Evolutionary conservation across 2,113 vertebrate species (phyloP).

Genomic region (Xenopus tropicalis): UCB_Xtro_10.0 CM004447.2:20527501-20528000

Average conservation of each 20-base stretch:
- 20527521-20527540: constrained; percentile 24
- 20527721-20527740: constrained; percentile 7
- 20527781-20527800: too few species aligned
- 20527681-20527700: constrained; percentile 18
- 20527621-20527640: constrained; percentile 28
- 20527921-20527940: too few species aligned
- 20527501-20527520: constrained; percentile 22
- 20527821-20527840: too few species aligned
- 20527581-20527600: constrained; percentile 29
- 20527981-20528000: too few species aligned
- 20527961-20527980: too few species aligned
- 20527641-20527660: constrained; percentile 13
- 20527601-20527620: constrained; percentile 29
- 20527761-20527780: too few species aligned
- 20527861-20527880: too few species aligned
- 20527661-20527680: constrained; percentile 22
- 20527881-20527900: too few species aligned
- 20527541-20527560: constrained; percentile 2
- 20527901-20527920: too few species aligned
- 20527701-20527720: constrained; percentile 28
- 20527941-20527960: too few species aligned
- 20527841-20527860: too few species aligned
- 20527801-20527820: too few species aligned
- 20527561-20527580: constrained; percentile 20
- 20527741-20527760: neutral